These are phyloP conservation scores for Lypha dubia DNA, from an alignment of 2,888 invertebrate species.

Conservation along the genomic window DNA sequence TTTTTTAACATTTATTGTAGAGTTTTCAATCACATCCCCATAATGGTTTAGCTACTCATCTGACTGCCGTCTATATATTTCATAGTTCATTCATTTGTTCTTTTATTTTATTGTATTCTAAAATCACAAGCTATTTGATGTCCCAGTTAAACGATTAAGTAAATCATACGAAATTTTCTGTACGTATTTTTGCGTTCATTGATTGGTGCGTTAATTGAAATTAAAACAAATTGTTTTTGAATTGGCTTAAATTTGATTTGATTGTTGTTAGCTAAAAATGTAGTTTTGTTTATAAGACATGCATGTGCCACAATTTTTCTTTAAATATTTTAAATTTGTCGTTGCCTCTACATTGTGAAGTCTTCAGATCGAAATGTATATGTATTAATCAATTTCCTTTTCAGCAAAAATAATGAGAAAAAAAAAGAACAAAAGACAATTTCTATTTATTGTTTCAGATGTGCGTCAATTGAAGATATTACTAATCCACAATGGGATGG, in stretches of 20 bases:
- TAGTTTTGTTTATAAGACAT: neutral
- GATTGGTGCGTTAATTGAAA: conserved; percentile 10
- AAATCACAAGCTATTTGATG: neutral
- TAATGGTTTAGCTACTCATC: neutral
- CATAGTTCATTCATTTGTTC: conserved; percentile 4
- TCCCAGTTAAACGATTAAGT: neutral
- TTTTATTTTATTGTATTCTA: neutral
- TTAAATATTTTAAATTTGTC: no score
- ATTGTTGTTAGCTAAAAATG: neutral
- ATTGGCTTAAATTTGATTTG: neutral
- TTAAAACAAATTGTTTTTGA: conserved; percentile 12
- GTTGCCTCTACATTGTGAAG: neutral
- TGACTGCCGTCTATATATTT: neutral
- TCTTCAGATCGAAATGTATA: neutral
- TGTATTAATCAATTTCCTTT: conserved; percentile 10
- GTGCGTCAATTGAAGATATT: conserved; percentile 17
- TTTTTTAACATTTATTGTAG: no score
- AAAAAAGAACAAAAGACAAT: neutral
- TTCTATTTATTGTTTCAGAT: neutral
- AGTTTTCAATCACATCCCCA: neutral
- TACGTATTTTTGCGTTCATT: neutral
- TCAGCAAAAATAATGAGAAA: neutral
- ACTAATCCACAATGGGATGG: conserved; percentile 20
- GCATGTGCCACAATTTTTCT: no score
- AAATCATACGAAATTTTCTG: neutral